Conservation (phyloP, 2,888 invertebrate species). For the Phaonia tiefii region DNA sequence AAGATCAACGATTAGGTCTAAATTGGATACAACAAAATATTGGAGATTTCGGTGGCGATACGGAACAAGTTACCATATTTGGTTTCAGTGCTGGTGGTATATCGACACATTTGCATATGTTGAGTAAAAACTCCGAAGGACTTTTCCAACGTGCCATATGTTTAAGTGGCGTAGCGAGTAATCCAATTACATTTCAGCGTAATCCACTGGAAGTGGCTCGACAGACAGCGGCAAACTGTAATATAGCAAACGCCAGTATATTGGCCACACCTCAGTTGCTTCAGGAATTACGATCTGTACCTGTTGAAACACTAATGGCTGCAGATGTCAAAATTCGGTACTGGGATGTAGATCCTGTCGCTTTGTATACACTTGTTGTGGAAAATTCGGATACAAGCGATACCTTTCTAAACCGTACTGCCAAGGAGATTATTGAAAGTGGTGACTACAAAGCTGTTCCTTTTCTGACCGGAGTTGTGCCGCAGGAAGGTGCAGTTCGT, state of each 20-base stretch:
- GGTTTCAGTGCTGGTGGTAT: constrained; percentile 81
- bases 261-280: constrained; percentile 74
- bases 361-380: constrained; percentile 72
- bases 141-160: constrained; percentile 81
- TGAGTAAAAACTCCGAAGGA: constrained; percentile 77
- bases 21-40: too few relatives aligned
- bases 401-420: too few relatives aligned
- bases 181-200: too few relatives aligned
- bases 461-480: too few relatives aligned
- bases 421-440: too few relatives aligned
- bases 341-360: constrained; percentile 76
- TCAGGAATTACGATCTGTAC: constrained; percentile 77
- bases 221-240: constrained; percentile 76
- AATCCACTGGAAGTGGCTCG: too few relatives aligned
- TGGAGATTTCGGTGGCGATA: constrained; percentile 79
- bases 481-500: too few relatives aligned
- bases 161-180: constrained; percentile 81
- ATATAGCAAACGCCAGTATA: constrained; percentile 57
- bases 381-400: too few relatives aligned
- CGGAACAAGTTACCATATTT: constrained; percentile 79
- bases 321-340: constrained; percentile 79
- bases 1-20: too few relatives aligned
- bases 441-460: too few relatives aligned
- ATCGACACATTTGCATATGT: too few relatives aligned
- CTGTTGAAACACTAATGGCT: constrained; percentile 76